A percentile compares a stretch with the other conserved stretches of the same genome.
Conservation (phyloP, 2,797 vertebrate species). For the Acanthurus tractus region DNA sequence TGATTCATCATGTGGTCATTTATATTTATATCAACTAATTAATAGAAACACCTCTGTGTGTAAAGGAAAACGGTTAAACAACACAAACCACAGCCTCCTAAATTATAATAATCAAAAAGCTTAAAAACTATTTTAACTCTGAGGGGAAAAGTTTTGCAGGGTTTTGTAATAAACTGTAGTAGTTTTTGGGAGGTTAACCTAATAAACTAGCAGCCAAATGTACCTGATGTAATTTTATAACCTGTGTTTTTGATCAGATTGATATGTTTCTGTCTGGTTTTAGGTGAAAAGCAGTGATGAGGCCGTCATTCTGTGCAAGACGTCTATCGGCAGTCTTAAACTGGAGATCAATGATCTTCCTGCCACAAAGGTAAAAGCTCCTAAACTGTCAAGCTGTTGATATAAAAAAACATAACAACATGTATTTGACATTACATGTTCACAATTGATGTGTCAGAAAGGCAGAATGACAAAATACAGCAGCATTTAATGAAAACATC, state of each 20-base stretch:
- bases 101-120: too few species aligned
- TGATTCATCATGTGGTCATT: too few species aligned
- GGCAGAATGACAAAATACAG: too few species aligned
- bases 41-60: too few species aligned
- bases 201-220: neutral
- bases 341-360: slow-evolving; percentile 95
- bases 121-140: neutral
- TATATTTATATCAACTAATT: too few species aligned
- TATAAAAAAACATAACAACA: too few species aligned
- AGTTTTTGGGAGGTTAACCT: neutral
- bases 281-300: slow-evolving; percentile 97
- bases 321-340: slow-evolving; percentile 93
- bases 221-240: neutral
- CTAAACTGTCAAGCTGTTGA: neutral
- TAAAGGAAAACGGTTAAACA: too few species aligned
- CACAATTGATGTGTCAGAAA: too few species aligned
- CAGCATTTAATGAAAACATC: too few species aligned
- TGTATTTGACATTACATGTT: too few species aligned
- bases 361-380: slow-evolving; percentile 91
- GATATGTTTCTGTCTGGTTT: slow-evolving; percentile 8
- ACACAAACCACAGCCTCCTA: too few species aligned
- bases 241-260: neutral
- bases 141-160: neutral
- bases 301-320: slow-evolving; percentile 95
- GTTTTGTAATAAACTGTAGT: neutral